Conservation (phyloP, 2,888 invertebrate genomes). For the Spialia ferax region DNA sequence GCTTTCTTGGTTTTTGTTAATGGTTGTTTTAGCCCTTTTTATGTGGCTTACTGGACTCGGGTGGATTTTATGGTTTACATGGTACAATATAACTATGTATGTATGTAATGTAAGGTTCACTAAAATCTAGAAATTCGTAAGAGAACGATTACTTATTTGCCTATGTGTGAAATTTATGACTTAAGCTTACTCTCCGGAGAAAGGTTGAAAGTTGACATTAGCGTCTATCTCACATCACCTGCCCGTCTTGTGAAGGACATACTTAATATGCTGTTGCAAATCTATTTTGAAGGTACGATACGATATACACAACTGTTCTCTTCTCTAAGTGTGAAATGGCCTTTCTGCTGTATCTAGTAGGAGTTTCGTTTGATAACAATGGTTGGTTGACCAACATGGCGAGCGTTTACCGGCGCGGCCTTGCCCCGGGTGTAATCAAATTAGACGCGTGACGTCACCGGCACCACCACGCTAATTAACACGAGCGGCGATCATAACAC, state of each 20-base stretch:
- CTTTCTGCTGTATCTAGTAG: constrained; percentile 10
- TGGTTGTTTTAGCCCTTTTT: not conserved
- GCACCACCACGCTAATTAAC: constrained; percentile 73
- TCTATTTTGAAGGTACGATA: too few species aligned
- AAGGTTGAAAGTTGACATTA: too few species aligned
- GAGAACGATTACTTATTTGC: too few species aligned
- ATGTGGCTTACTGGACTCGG: not conserved
- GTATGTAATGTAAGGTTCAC: too few species aligned
- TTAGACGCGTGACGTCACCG: constrained; percentile 76
- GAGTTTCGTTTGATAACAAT: constrained; percentile 27
- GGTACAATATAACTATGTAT: too few species aligned
- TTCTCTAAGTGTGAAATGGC: not conserved
- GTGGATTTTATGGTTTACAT: not conserved
- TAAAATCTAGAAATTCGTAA: too few species aligned
- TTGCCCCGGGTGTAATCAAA: constrained; percentile 76
- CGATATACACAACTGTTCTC: too few species aligned
- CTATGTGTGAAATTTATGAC: too few species aligned
- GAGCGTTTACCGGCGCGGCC: constrained; percentile 67
- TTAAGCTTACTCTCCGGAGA: too few species aligned
- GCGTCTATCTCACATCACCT: too few species aligned
- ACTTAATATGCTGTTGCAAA: too few species aligned
- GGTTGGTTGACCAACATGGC: constrained; percentile 33
- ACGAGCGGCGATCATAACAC: constrained; percentile 56
- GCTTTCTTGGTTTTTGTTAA: constrained; percentile 33
- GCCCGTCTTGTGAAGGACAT: too few species aligned